phyloP scores from a whole-genome alignment of 2,113 vertebrate genomes.

The Theristicus caerulescens region DNA sequence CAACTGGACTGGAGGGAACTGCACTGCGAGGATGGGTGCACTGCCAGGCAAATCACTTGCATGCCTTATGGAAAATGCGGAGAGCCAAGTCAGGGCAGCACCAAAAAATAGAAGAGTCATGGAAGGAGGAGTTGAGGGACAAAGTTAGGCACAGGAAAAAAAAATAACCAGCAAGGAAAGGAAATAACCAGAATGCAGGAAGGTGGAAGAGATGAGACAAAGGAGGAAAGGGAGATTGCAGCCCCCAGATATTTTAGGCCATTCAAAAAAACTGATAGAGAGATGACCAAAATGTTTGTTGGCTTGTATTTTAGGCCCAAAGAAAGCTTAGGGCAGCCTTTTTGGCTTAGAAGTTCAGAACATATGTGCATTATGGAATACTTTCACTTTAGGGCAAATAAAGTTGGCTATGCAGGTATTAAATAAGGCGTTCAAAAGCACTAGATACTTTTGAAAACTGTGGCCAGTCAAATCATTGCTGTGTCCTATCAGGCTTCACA shows the following conservation, averaged over 20 bases:
- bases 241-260: neutral
- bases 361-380: accelerated
- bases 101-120: accelerated
- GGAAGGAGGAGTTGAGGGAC: neutral
- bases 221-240: neutral
- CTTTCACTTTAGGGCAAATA: neutral
- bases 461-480: neutral
- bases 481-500: neutral
- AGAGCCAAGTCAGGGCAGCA: neutral
- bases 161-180: neutral
- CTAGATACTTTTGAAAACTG: neutral
- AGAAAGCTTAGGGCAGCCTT: neutral
- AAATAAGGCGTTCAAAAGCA: neutral
- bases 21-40: no score
- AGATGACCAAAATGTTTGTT: neutral
- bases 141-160: neutral
- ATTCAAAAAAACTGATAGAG: neutral
- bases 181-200: neutral
- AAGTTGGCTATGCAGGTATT: neutral
- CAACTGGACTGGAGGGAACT: neutral
- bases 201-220: neutral
- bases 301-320: neutral
- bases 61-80: neutral
- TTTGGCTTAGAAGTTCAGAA: neutral
- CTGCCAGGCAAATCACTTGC: neutral